Evolutionary conservation across 2,888 invertebrate genomes (phyloP), one percentile per base, ranked within the genome.

Genomic region (Hybos culiciformis): DNA sequence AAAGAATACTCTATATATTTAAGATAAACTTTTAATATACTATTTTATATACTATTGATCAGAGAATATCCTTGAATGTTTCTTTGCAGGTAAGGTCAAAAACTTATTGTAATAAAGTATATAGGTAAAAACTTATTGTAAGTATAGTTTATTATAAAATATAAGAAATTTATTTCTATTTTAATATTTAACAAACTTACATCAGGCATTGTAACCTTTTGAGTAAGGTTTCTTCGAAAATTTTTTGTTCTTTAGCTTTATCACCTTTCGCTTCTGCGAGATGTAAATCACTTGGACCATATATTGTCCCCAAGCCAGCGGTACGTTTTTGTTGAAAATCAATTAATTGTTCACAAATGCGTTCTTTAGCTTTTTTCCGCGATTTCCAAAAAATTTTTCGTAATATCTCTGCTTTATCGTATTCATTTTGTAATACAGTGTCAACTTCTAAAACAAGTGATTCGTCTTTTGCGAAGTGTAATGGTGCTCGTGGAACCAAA

Each of bases 341-440:
- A 31, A 65, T 55, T 37, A 67, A 48, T 48, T 67, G 67, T 48
- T 61, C 61, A 44, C 60, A 62, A 18, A 67, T 65, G 39, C 62
- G 54, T 33, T 66, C 65, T 49, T 62, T 59, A 21, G 67, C 67
- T 29, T 82, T 78, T 50, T 77, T 76, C 31, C 94, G 74, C 40
- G 93, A 90, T 56, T 90, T 87, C 69, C 83, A 79, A 64, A 97
- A 97, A 48, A 87, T 85, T 63, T 81, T 82, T 43, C 91, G 75
- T 41, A 94, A 70, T 50, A 83, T 77, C 61, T 92, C 92, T 58
- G 92, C 93, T 59, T 90, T 91, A 56, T 92, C 91, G 53, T 75
- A 78, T 62, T 90, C 88, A 53, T 80, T 78, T 46, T 78, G 75
- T 56, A 94, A 70, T 23, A 83, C 83, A 55, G 86, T 83, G 62